Evolutionary conservation across 2,113 vertebrate genomes (phyloP).

Genomic region (Triplophysa dalaica): DNA sequence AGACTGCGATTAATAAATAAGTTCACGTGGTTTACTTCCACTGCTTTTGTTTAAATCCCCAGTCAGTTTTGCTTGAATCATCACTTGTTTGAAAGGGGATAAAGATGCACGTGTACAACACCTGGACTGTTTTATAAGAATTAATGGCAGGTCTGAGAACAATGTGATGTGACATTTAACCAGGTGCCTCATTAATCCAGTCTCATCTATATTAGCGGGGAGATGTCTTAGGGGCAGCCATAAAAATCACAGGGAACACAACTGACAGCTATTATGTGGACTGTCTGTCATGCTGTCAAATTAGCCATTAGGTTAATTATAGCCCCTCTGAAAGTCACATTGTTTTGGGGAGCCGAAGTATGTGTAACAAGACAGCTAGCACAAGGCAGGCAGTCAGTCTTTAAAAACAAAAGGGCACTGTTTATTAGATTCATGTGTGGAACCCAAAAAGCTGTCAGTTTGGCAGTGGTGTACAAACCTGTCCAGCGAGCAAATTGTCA

Average conservation of each 20-base stretch:
- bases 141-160: slow-evolving; percentile 21
- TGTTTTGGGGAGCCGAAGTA: slow-evolving; percentile 35
- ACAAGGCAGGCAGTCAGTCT: slow-evolving; percentile 59
- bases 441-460: slow-evolving; percentile 58
- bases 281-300: slow-evolving; percentile 59
- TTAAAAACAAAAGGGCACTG: slow-evolving; percentile 52
- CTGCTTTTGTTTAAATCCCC: neutral
- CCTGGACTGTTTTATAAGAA: slow-evolving; percentile 40
- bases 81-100: slow-evolving; percentile 37
- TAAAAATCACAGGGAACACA: slow-evolving; percentile 45
- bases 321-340: slow-evolving; percentile 51
- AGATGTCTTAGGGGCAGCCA: slow-evolving; percentile 32
- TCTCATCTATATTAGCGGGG: slow-evolving; percentile 2
- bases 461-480: slow-evolving; percentile 52
- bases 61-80: slow-evolving; percentile 20
- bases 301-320: slow-evolving; percentile 58
- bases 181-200: slow-evolving; percentile 10
- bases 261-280: slow-evolving; percentile 59
- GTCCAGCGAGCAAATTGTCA: slow-evolving; percentile 41
- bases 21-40: slow-evolving; percentile 9
- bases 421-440: slow-evolving; percentile 67
- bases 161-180: slow-evolving; percentile 7
- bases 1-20: neutral
- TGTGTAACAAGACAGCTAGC: slow-evolving; percentile 60
- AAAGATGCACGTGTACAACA: slow-evolving; percentile 48